Base-by-base conservation (phyloP, 2,797 vertebrate genomes). In the Acanthornis magna region DNA sequence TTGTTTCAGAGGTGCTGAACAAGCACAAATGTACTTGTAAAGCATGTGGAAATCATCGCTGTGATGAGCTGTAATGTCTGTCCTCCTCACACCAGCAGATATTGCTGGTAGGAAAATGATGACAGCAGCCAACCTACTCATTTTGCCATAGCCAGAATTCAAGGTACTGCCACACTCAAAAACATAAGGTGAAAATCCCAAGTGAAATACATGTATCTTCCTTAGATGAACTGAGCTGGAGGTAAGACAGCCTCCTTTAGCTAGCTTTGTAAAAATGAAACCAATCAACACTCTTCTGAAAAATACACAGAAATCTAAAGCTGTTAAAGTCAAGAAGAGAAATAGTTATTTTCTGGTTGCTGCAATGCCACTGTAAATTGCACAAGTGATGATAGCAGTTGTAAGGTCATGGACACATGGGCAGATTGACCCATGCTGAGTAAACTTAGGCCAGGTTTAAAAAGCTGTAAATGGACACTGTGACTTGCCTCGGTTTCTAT, bases 371-470 rank as follows among this genome's bases (percentile, higher is more conserved):
- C 68, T 77, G 51, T 48, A 76, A 91, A 67, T 94, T 95, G 80
- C 85, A 48, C 60, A 88, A 95, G 76, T 11, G 47, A 48, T 47
- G 76, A 90, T 10, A 82, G 47, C 72, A 47, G 67, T 42, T 63
- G 43, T 70, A 94, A 91, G 88, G 90, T 83, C 88, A 94, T 0
- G 60, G 88, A 76, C 85, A 63, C 43, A 23, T 1, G 5, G 45
- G 55, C 36, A 79, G 88, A 82, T 85, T 93, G 94, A 82, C 53
- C 74, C 71, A 63, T 7, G n/a, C 67, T 88, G 63, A 76, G 80
- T 48, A 95, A 94, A 94, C 77, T 66, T 72, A 61, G 53, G 26
- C 63, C 38, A 65, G 78, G 76, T 80, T 93, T 83, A 47, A 62
- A 88, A 82, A 77, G 81, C 62, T 73, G 67, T 74, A 93, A 79